Evolutionary conservation across 1,140 invertebrate species (phyloP).

Genomic region (Limonius californicus): DNA sequence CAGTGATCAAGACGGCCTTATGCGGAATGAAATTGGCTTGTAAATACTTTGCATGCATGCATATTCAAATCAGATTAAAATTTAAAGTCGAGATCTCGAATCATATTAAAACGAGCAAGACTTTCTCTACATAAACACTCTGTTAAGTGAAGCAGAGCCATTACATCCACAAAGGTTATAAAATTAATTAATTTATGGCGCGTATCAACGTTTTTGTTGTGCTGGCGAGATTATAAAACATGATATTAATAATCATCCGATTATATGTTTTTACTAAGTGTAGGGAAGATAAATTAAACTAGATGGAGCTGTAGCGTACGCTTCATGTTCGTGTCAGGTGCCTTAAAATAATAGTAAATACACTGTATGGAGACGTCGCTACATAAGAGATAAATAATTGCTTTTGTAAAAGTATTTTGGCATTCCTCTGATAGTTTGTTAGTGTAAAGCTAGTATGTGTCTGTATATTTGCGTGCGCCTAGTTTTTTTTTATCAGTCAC

Average conservation of each 20-base stretch:
- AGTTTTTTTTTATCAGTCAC: too few species aligned
- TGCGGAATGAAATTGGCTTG: background rate
- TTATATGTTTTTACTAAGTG: background rate
- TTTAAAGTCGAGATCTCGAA: background rate
- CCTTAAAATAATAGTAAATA: too few species aligned
- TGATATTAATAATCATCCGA: background rate
- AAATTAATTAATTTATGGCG: constrained; percentile 10
- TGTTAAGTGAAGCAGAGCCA: background rate
- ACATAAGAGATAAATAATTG: too few species aligned
- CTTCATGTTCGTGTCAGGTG: too few species aligned
- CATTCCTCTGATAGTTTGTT: too few species aligned
- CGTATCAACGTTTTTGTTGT: background rate
- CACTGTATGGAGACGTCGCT: too few species aligned
- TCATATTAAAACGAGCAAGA: too few species aligned
- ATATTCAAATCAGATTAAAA: constrained; percentile 3
- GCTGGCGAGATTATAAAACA: background rate
- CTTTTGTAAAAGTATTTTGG: too few species aligned
- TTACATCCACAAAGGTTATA: background rate
- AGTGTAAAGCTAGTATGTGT: too few species aligned
- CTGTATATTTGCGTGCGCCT: too few species aligned
- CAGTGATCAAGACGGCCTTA: background rate
- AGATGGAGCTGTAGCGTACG: too few species aligned
- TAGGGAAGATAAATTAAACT: background rate
- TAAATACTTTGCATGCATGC: constrained; percentile 3
- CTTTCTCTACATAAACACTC: too few species aligned